Evolutionary conservation across 2,888 invertebrate genomes (phyloP).

Genomic region (Sceliomorpha sp.): DNA sequence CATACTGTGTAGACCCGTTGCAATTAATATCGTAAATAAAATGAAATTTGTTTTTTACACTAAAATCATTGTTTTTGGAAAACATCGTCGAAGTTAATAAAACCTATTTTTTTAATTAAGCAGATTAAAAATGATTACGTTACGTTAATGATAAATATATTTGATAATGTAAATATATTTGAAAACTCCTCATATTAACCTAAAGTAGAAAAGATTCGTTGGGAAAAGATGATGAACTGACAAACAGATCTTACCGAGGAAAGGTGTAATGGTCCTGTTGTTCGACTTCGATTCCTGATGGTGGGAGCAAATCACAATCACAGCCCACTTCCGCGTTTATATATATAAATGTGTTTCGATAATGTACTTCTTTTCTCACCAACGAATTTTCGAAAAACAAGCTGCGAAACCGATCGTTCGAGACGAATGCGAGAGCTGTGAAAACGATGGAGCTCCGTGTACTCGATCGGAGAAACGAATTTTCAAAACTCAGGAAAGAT

Average conservation of each 20-base stretch:
- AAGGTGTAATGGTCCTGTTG: conserved; percentile 62
- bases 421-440: conserved; percentile 7
- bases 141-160: too few relatives aligned
- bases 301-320: conserved; percentile 61
- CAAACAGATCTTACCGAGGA: conserved; percentile 61
- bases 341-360: conserved; percentile 33
- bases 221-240: too few relatives aligned
- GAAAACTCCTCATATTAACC: too few relatives aligned
- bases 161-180: too few relatives aligned
- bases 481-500: conserved; percentile 73
- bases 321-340: conserved; percentile 64
- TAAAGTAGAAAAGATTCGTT: too few relatives aligned
- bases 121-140: too few relatives aligned
- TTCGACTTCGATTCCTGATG: conserved; percentile 51
- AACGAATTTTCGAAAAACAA: conserved; percentile 40
- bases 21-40: too few relatives aligned
- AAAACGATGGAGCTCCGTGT: conserved; percentile 4
- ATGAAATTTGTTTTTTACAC: too few relatives aligned
- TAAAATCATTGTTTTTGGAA: too few relatives aligned
- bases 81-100: too few relatives aligned
- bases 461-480: conserved; percentile 42
- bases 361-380: conserved; percentile 21
- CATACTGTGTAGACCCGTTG: too few relatives aligned
- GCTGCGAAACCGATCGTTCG: conserved; percentile 29
- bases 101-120: too few relatives aligned